These are phyloP conservation scores for Rhinophrynus dorsalis DNA, from an alignment of 2,797 vertebrate species.

Conservation along the genomic window DNA sequence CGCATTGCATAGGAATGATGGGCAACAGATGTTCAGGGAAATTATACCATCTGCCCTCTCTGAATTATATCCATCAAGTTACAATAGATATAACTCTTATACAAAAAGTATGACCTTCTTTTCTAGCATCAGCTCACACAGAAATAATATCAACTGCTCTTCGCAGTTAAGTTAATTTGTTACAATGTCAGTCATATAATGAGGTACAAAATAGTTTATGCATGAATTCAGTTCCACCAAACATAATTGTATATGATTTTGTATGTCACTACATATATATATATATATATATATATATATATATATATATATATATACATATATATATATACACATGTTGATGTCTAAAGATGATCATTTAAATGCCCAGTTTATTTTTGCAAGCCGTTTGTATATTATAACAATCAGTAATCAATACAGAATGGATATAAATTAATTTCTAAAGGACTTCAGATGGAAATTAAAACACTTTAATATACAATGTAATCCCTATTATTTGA, in stretches of 20 bases:
- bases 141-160: conserved; percentile 33
- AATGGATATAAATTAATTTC: background rate
- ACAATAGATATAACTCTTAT: conserved; percentile 58
- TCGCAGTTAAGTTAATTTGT: conserved; percentile 48
- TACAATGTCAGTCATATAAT: conserved; percentile 46
- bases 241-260: conserved; percentile 29
- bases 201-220: conserved; percentile 33
- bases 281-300: conserved; percentile 4
- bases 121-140: conserved; percentile 52
- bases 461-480: too few relatives aligned
- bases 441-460: conserved; percentile 16
- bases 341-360: background rate
- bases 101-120: conserved; percentile 51
- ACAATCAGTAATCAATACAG: background rate
- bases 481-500: too few relatives aligned
- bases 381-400: background rate
- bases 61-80: conserved; percentile 59
- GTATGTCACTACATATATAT: conserved; percentile 5
- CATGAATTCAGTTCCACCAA: conserved; percentile 13
- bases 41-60: conserved; percentile 68
- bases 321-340: too few relatives aligned
- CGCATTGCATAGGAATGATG: conserved; percentile 69
- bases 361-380: conserved; percentile 9
- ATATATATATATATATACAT: too few relatives aligned
- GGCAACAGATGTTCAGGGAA: conserved; percentile 72